Evolutionary conservation across 1,140 invertebrate species (phyloP).

Genomic region (Drosophila carrolli): DNA sequence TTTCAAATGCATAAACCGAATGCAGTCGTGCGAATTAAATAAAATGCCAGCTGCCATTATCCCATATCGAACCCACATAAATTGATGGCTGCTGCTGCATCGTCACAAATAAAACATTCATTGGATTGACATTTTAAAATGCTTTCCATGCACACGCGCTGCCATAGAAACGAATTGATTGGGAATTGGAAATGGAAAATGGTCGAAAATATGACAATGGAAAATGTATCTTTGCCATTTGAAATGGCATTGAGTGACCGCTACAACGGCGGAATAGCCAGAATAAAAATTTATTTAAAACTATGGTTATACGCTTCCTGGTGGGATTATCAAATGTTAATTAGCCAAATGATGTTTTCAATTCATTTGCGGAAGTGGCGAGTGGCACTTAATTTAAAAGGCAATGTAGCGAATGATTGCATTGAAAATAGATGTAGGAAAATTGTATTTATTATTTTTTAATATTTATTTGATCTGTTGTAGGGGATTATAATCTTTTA

Average conservation of each 20-base stretch:
- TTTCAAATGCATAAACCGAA: conserved; percentile 47
- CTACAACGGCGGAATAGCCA: not conserved
- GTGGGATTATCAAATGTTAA: conserved; percentile 26
- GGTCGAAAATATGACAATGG: conserved; percentile 48
- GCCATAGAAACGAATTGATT: conserved; percentile 14
- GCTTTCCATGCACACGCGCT: conserved; percentile 58
- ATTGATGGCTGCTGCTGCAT: conserved; percentile 41
- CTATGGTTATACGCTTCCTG: conserved; percentile 19
- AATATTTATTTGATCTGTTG: not conserved
- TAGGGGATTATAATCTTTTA: not conserved
- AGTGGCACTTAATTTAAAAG: not conserved
- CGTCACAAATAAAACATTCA: conserved; percentile 46
- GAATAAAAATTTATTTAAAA: conserved; percentile 32
- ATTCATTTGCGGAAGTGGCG: conserved; percentile 25
- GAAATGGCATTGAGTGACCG: conserved; percentile 31
- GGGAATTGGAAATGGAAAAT: conserved; percentile 12
- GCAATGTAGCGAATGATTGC: not conserved
- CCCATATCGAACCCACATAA: conserved; percentile 35
- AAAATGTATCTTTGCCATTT: conserved; percentile 37
- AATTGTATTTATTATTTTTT: not conserved
- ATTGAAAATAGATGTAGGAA: no score
- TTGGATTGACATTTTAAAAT: conserved; percentile 68
- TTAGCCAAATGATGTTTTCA: conserved; percentile 34
- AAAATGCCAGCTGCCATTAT: conserved; percentile 51
- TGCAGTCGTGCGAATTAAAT: conserved; percentile 50